A percentile compares a stretch with the other conserved stretches of the same genome.
These are phyloP conservation scores for Clivina fossor DNA, from an alignment of 2,888 invertebrate genomes.

Conservation along the genomic window DNA sequence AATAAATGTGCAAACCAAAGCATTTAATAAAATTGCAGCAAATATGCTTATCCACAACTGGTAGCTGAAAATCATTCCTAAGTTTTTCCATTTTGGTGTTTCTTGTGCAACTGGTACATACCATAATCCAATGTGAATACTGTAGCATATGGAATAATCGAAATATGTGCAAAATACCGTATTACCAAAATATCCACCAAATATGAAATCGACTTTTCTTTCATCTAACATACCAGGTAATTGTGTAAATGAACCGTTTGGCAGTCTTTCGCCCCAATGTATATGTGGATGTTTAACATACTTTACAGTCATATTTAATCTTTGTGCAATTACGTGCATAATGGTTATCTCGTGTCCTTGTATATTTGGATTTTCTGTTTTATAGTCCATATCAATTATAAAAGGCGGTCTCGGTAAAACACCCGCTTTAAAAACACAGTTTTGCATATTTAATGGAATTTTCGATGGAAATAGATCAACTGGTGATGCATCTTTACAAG, in stretches of 20 bases:
- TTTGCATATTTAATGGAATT: constrained; percentile 8
- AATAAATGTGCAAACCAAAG: background rate
- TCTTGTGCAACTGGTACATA: constrained; percentile 19
- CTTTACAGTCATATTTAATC: constrained; percentile 12
- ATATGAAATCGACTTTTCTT: constrained; percentile 9
- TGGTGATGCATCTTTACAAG: background rate
- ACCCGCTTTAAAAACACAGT: constrained; percentile 1
- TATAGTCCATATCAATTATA: constrained; percentile 6
- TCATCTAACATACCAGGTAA: constrained; percentile 10
- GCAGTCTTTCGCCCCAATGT: constrained; percentile 7
- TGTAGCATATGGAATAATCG: constrained; percentile 1
- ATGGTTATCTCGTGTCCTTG: constrained; percentile 13
- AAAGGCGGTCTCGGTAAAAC: constrained; percentile 10
- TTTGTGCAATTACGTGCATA: constrained; percentile 1
- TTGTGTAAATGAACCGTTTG: constrained; percentile 9
- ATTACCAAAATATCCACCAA: constrained; percentile 9
- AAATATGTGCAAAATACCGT: background rate
- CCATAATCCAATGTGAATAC: constrained; percentile 13
- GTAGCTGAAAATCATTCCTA: constrained; percentile 12
- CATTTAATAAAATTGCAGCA: background rate
- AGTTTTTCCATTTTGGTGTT: constrained; percentile 22
- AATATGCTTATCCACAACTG: constrained; percentile 14
- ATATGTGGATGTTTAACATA: constrained; percentile 12
- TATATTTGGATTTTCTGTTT: constrained; percentile 4
- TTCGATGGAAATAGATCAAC: constrained; percentile 11